phyloP scores from a whole-genome alignment of 2,113 vertebrate species.

The Dissostichus mawsoni region DNA sequence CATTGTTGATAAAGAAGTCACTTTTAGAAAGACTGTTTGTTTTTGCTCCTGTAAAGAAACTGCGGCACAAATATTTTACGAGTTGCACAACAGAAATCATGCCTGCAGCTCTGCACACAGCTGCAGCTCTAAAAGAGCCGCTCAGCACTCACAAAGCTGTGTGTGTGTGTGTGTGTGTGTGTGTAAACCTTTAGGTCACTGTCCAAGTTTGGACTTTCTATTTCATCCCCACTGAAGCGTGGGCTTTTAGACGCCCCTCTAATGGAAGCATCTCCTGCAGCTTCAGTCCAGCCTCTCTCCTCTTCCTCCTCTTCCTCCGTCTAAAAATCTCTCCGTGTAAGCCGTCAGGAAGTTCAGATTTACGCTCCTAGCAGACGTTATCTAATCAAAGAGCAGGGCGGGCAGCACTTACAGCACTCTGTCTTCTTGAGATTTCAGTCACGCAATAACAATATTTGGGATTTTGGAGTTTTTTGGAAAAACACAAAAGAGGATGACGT shows the following conservation, averaged over 20 bases:
- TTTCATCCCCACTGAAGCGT: slow-evolving; percentile 35
- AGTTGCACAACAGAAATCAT: slow-evolving; percentile 6
- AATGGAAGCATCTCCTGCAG: slow-evolving; percentile 41
- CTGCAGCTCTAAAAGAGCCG: neutral
- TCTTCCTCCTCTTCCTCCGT: neutral
- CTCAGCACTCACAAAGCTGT: neutral
- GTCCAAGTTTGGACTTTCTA: slow-evolving; percentile 17
- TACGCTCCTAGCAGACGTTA: slow-evolving; percentile 1
- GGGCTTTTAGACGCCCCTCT: slow-evolving; percentile 40
- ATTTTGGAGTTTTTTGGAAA: neutral
- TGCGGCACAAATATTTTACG: neutral
- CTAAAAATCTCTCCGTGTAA: neutral
- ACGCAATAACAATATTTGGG: neutral
- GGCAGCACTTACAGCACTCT: neutral
- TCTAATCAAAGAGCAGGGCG: neutral
- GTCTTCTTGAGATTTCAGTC: neutral
- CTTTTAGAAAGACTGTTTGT: neutral
- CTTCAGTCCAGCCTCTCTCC: slow-evolving; percentile 2
- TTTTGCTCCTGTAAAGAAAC: neutral
- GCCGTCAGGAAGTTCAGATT: slow-evolving; percentile 7
- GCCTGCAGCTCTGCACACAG: slow-evolving; percentile 4
- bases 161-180: neutral
- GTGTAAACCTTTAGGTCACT: slow-evolving; percentile 29
- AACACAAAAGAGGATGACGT: too few species aligned
- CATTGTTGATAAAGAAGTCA: too few species aligned